Conservation (phyloP, 2,888 invertebrate species). For the Drosophila mercatorum region DNA sequence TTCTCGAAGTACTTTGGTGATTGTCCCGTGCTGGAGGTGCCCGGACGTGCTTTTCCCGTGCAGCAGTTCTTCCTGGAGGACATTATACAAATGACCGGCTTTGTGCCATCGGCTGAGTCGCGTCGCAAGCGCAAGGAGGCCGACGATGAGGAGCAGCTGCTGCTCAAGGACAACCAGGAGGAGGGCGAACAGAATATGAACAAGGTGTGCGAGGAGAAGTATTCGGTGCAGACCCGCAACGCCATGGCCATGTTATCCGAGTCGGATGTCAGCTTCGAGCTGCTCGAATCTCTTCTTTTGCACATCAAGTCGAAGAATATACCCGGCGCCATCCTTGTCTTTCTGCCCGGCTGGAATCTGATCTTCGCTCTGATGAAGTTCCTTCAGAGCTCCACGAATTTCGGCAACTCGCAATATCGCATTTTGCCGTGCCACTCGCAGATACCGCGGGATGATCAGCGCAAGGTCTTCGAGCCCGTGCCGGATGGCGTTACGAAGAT, state of each 20-base stretch:
- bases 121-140: conserved; percentile 89
- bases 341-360: conserved; percentile 98
- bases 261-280: conserved; percentile 95
- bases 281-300: conserved; percentile 92
- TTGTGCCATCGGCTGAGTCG: conserved; percentile 90
- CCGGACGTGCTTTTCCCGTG: conserved; percentile 94
- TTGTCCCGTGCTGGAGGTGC: conserved; percentile 94
- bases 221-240: conserved; percentile 87
- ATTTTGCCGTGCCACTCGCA: conserved; percentile 99
- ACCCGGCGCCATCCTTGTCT: conserved; percentile 95
- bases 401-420: conserved; percentile 89
- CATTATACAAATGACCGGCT: conserved; percentile 93
- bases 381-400: conserved; percentile 90
- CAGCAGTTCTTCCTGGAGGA: conserved; percentile 97
- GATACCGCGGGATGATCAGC: conserved; percentile 97
- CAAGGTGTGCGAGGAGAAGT: conserved; percentile 86
- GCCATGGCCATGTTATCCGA: conserved; percentile 93
- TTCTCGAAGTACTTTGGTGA: conserved; percentile 96
- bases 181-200: conserved; percentile 92
- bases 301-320: conserved; percentile 87
- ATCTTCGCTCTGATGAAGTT: conserved; percentile 96
- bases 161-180: conserved; percentile 87
- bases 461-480: conserved; percentile 95
- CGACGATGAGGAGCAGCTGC: conserved; percentile 87
- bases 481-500: conserved; percentile 95